Conservation (phyloP, 2,113 vertebrate genomes). For the Limnothrissa miodon region DNA sequence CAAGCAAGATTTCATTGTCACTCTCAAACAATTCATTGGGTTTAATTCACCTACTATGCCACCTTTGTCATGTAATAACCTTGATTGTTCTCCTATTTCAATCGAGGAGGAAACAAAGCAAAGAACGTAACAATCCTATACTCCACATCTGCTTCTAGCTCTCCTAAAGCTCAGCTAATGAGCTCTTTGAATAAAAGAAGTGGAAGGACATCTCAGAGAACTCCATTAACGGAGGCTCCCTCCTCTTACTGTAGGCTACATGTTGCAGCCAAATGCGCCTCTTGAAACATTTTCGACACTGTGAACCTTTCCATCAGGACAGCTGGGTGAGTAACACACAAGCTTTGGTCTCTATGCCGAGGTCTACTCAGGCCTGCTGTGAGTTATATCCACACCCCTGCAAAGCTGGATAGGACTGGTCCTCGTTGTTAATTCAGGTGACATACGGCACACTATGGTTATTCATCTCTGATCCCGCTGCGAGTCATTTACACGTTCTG, state of each 20-base stretch:
- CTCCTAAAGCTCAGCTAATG: neutral
- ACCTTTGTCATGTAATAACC: neutral
- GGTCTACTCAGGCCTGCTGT: neutral
- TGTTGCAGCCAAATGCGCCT: neutral
- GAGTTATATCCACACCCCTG: neutral
- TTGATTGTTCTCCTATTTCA: neutral
- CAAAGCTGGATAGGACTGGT: neutral
- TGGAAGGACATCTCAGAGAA: neutral
- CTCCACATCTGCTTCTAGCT: neutral
- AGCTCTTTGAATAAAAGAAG: neutral
- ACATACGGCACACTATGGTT: neutral
- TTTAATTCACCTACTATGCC: neutral
- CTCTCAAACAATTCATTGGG: neutral
- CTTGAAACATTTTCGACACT: neutral
- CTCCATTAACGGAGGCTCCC: neutral
- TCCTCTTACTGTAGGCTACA: too few species aligned
- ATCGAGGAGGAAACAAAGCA: neutral
- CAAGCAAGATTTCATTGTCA: neutral
- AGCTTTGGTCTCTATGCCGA: neutral
- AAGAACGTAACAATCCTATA: neutral
- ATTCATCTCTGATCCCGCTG: neutral
- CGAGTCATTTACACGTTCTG: neutral
- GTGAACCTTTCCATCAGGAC: neutral
- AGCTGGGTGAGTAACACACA: neutral
- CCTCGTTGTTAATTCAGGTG: neutral